Evolutionary conservation across 2,113 vertebrate species (phyloP), one percentile per base, ranked within the genome.

Genomic region (Hucho hucho): DNA sequence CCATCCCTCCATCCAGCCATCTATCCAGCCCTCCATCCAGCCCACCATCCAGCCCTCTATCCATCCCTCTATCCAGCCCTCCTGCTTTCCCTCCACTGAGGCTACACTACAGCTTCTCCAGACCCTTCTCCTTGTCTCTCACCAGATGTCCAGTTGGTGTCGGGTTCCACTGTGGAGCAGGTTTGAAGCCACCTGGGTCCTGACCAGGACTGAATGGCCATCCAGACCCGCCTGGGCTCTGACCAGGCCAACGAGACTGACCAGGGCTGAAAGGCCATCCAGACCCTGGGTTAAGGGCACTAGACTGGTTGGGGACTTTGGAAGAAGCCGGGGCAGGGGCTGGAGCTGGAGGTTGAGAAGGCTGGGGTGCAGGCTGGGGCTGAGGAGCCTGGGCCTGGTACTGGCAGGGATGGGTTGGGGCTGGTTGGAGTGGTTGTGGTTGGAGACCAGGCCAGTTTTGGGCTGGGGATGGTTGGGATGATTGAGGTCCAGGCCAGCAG

Each of bases 201-300:
- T 3, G 47, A 49, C 13, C 13, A 49, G 47, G 47, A 14, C 47
- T 49, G 47, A 49, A 49, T 0, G 47, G 47, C 47, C 47, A 49
- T 14, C 47, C 47, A 49, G 47, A 49, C 47, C 47, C 9, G 13
- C 47, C 13, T 49, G 47, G 47, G 47, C 14, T 49, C 13, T 93
- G 93, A 25, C 88, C 89, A 0, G 93, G 93, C 93, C 93, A 94
- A 2, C 92, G 91, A 1, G 93, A 86, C 29, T 29, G 92, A 24
- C 92, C 92, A 0, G 93, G 92, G 82, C 93, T 90, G 74, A 90
- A 90, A 16, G 86, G 79, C 92, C 92, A 94, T 3, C 65, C 82
- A 49, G 43, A 75, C 72, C 68, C 76, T 3, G 68, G 47, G 76
- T 70, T 5, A 83, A 74, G 69, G 29, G 80, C 25, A 56, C 47